phyloP scores from a whole-genome alignment of 2,113 vertebrate genomes.

The Barnardius zonarius region DNA sequence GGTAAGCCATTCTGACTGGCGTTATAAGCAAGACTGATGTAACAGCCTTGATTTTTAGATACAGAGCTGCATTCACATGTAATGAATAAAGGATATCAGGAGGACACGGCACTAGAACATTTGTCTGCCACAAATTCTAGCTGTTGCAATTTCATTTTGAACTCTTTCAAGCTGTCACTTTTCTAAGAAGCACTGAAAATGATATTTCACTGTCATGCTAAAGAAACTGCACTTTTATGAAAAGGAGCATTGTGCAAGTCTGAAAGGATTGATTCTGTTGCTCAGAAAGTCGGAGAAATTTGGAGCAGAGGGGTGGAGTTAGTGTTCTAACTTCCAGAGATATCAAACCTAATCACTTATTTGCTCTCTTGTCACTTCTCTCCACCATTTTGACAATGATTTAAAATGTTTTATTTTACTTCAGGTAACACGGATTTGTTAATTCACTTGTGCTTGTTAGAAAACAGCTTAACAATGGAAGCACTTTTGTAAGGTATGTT shows the following conservation, averaged over 20 bases:
- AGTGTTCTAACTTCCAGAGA: background rate
- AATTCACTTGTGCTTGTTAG: background rate
- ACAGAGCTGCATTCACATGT: slow-evolving; percentile 4
- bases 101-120: slow-evolving; percentile 36
- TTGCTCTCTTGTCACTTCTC: background rate
- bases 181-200: slow-evolving; percentile 46
- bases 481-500: background rate
- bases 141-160: slow-evolving; percentile 38
- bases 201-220: slow-evolving; percentile 51
- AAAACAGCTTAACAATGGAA: background rate
- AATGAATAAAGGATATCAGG: slow-evolving; percentile 47
- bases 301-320: background rate
- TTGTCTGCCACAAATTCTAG: slow-evolving; percentile 41
- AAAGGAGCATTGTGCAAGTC: background rate
- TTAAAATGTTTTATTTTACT: background rate
- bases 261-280: background rate
- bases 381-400: background rate
- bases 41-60: slow-evolving; percentile 51
- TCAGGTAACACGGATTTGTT: background rate
- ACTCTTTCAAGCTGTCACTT: slow-evolving; percentile 45
- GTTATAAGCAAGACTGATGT: slow-evolving; percentile 43
- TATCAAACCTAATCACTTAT: background rate
- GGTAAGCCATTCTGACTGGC: slow-evolving; percentile 6
- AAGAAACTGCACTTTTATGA: slow-evolving; percentile 13
- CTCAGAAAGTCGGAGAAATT: background rate